phyloP scores from a whole-genome alignment of 2,888 invertebrate species.

The Netelia inedita region DNA sequence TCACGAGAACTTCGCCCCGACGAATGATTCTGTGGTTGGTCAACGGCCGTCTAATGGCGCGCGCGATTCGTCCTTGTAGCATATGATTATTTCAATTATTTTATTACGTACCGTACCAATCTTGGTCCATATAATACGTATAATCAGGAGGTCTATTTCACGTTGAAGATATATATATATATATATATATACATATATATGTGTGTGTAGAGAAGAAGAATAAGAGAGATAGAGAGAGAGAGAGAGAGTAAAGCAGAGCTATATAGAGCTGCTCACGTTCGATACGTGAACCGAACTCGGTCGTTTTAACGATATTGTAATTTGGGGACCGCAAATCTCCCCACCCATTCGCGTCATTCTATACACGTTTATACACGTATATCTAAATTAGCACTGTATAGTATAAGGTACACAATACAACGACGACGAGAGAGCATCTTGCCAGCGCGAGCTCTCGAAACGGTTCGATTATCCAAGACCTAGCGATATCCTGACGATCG shows the following conservation, averaged over 20 bases:
- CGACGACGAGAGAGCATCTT: constrained; percentile 75
- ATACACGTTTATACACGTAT: constrained; percentile 41
- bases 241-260: constrained; percentile 46
- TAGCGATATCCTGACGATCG: constrained; percentile 43
- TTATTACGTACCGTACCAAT: constrained; percentile 82
- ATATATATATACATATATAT: background rate
- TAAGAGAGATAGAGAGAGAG: constrained; percentile 8
- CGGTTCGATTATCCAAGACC: constrained; percentile 64
- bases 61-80: constrained; percentile 75
- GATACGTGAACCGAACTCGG: constrained; percentile 71
- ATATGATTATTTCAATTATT: constrained; percentile 83
- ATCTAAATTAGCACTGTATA: constrained; percentile 37
- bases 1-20: constrained; percentile 27
- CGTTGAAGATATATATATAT: constrained; percentile 53
- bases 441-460: constrained; percentile 73
- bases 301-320: constrained; percentile 82
- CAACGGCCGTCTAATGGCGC: constrained; percentile 73
- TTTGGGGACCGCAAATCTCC: constrained; percentile 79
- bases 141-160: constrained; percentile 80
- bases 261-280: constrained; percentile 64
- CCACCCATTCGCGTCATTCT: constrained; percentile 75
- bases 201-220: background rate
- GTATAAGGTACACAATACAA: constrained; percentile 19
- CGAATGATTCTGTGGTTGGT: constrained; percentile 71
- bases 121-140: constrained; percentile 80